Evolutionary conservation across 2,888 invertebrate species (phyloP), one percentile per base, ranked within the genome.

Genomic region (Cataglyphis livida): DNA sequence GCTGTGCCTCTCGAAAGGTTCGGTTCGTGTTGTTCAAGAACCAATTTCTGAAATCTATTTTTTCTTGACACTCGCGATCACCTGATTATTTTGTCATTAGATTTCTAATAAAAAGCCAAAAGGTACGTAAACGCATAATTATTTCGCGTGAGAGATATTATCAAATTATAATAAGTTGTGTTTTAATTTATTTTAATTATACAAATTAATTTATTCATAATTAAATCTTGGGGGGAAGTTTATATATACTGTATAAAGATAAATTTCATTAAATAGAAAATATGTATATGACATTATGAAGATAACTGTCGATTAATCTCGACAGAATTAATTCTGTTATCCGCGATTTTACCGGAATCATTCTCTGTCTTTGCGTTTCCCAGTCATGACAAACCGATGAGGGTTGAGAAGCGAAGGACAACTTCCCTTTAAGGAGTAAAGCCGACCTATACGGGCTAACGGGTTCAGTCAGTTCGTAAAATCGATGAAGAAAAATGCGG

Each of bases 351-450:
- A 68, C 9, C 21, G 25, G 38, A 38, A 54, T 75, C 54, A 54
- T 9, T 35, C 54, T 10, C 54, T 10, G n/a, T 0, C 7, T 51
- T 2, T 51, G 51, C n/a, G 41, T 15, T 76, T 66, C 32, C 38
- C 44, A 44, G 32, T 70, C 57, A 21, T 59, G 35, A 78, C 41
- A 21, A 44, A 32, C 54, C 41, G 62, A 59, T 82, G 79, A 87
- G 82, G 82, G 79, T 74, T 86, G 84, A 59, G 79, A 81, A 74
- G 73, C 84, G 83, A 87, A 90, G 84, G 90, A 86, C 90, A 85
- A 88, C 90, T 91, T 92, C 92, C 90, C 87, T 92, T 89, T 91
- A 92, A 91, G 91, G 93, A 88, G 87, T 84, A 91, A 86, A 88
- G 85, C 86, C 84, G 82, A 85, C 90, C 90, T 86, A 93, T 92